These are phyloP conservation scores for Oncorhynchus nerka DNA, from an alignment of 2,113 vertebrate species.

Conservation along the genomic window DNA sequence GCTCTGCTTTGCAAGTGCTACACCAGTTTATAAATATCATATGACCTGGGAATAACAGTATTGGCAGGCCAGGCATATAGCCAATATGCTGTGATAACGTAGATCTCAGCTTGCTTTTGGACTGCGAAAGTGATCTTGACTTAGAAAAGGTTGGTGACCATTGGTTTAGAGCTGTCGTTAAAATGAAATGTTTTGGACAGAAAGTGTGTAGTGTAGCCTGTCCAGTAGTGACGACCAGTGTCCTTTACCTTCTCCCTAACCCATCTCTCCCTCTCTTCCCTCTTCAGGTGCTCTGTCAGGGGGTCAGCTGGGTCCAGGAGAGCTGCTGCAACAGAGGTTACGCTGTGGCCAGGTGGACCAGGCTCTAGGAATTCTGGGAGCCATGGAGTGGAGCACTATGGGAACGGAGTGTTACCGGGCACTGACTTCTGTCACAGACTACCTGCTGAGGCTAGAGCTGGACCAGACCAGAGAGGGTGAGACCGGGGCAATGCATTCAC, in stretches of 20 bases:
- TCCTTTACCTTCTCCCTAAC: neutral
- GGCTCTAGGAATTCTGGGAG: slow-evolving; percentile 83
- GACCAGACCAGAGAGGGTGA: slow-evolving; percentile 83
- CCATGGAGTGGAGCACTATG: slow-evolving; percentile 89
- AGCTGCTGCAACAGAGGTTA: slow-evolving; percentile 85
- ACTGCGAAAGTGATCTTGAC: too few relatives aligned
- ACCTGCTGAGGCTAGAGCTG: slow-evolving; percentile 88
- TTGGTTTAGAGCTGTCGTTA: too few relatives aligned
- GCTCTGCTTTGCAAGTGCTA: too few relatives aligned
- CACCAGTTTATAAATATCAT: too few relatives aligned
- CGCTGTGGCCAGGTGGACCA: slow-evolving; percentile 76
- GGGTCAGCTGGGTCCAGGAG: slow-evolving; percentile 78
- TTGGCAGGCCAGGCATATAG: too few relatives aligned
- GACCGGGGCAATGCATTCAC: slow-evolving; percentile 10
- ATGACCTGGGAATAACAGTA: too few relatives aligned
- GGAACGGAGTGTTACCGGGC: slow-evolving; percentile 80
- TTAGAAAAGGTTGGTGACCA: too few relatives aligned
- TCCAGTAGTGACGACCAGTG: neutral
- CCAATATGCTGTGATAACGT: too few relatives aligned
- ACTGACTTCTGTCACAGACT: slow-evolving; percentile 83
- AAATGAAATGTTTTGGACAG: too few relatives aligned
- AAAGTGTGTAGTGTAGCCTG: too few relatives aligned
- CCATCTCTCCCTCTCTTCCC: neutral
- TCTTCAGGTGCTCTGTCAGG: slow-evolving; percentile 79
- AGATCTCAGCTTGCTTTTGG: too few relatives aligned